Percentiles rank a stretch among this genome's conserved stretches.
Conservation (phyloP, 2,113 vertebrate species). For the Chiloscyllium plagiosum region DNA sequence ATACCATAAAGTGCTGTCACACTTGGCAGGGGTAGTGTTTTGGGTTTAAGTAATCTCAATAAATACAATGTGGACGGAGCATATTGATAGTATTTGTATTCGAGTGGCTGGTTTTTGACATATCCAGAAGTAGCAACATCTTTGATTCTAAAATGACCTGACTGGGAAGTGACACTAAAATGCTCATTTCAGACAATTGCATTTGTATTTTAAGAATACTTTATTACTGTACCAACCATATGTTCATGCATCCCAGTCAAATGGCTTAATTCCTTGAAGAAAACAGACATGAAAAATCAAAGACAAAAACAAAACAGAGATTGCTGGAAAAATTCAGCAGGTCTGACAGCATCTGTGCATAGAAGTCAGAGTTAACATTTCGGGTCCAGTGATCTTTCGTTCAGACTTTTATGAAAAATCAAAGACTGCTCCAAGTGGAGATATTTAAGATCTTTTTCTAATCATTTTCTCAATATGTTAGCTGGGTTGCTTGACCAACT, state of each 20-base stretch:
- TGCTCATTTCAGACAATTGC: background rate
- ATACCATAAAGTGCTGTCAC: background rate
- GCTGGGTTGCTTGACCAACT: background rate
- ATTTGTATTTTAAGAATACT: background rate
- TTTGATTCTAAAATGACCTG: background rate
- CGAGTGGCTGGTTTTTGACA: background rate
- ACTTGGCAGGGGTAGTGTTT: background rate
- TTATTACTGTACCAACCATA: background rate
- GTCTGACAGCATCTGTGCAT: no score
- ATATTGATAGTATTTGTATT: background rate
- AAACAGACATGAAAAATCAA: background rate
- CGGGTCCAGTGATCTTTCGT: no score
- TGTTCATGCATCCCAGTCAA: background rate
- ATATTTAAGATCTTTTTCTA: background rate
- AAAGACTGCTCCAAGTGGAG: background rate
- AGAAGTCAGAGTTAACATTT: no score
- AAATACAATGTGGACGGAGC: background rate
- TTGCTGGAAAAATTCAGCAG: no score
- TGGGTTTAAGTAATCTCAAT: constrained; percentile 17
- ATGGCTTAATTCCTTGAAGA: background rate
- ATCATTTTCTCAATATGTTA: background rate
- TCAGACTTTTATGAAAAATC: background rate
- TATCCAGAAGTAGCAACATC: background rate
- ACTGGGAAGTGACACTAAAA: background rate
- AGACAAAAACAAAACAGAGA: background rate